Evolutionary conservation across 2,888 invertebrate genomes (phyloP).

Genomic region (Dryobotodes eremita): DNA sequence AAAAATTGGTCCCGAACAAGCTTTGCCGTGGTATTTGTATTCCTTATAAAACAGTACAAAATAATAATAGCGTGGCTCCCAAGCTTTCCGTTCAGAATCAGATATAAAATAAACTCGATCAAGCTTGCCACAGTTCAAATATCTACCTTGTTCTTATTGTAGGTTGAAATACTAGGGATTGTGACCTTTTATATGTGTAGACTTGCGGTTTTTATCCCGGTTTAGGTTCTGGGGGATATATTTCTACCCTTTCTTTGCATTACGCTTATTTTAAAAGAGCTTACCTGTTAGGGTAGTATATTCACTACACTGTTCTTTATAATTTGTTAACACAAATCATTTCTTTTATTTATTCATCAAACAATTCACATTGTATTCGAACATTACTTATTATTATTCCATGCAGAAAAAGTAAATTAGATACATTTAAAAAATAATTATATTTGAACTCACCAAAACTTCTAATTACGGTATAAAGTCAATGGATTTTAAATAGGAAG

Average conservation of each 20-base stretch:
- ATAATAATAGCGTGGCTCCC: background rate
- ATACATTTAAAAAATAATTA: background rate
- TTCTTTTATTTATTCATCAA: background rate
- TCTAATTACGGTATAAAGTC: no score
- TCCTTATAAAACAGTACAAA: slow-evolving; percentile 31
- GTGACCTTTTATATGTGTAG: slow-evolving; percentile 23
- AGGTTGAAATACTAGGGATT: slow-evolving; percentile 11
- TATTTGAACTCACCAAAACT: background rate
- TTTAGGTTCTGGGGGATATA: background rate
- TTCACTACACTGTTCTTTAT: background rate
- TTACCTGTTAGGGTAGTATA: background rate
- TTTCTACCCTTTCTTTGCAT: background rate
- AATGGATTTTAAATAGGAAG: background rate
- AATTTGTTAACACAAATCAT: background rate
- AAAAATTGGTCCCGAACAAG: background rate
- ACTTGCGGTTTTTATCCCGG: background rate
- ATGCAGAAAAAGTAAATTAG: background rate
- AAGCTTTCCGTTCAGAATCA: slow-evolving; percentile 24
- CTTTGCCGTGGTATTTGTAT: background rate
- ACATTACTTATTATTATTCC: background rate
- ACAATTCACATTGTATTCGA: background rate
- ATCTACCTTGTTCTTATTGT: slow-evolving; percentile 22
- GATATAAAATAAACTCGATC: slow-evolving; percentile 52
- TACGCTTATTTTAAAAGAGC: background rate
- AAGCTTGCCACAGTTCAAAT: slow-evolving; percentile 38